Evolutionary conservation across 1,140 invertebrate genomes (phyloP), one percentile per base, ranked within the genome.

Genomic region (Lordiphosa stackelbergi): DNA sequence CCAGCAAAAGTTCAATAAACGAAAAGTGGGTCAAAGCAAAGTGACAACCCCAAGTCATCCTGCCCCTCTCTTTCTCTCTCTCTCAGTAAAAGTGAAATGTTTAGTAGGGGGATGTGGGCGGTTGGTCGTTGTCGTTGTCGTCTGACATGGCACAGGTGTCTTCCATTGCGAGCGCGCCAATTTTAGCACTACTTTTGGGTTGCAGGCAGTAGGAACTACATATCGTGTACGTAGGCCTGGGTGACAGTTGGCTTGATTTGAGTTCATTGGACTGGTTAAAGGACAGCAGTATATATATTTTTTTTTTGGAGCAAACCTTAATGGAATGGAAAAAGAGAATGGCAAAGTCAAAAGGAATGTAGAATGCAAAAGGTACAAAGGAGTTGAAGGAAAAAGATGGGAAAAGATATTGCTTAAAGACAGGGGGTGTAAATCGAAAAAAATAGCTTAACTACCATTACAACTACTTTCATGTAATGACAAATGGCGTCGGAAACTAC

Each of bases 1-100:
- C 7, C 59, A 49, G 40, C 60, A 34, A 45, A 22, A 72, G 85
- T 85, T 84, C 85, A 85, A 64, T 52, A 85, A 53, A 70, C 91
- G 89, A 87, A 79, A 92, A 91, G 88, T 92, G 89, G 92, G 91
- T 92, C 92, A 91, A 86, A 87, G 85, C 81, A 87, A 87, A 75
- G 46, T 71, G 63, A 55, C 69, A 69, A 66, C 68, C 51, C 40
- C 36, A 22, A 7, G 28, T 51, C 51, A 22, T n/a, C 10, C 28
- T n/a, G 11, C 34, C 63, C 38, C 54, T 16, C 45, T 37, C 54
- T 19, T 53, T 8, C 41, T 9, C 42, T 10, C 42, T 24, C 22
- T 41, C 13, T 45, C 11, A 66, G 62, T 61, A 79, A 79, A 79
- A 79, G 75, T 79, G 75, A 79, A 78, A 78, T 58, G 73, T 31